Evolutionary conservation across 2,797 vertebrate genomes (phyloP).

Genomic region (Yasuhikotakia modesta): DNA sequence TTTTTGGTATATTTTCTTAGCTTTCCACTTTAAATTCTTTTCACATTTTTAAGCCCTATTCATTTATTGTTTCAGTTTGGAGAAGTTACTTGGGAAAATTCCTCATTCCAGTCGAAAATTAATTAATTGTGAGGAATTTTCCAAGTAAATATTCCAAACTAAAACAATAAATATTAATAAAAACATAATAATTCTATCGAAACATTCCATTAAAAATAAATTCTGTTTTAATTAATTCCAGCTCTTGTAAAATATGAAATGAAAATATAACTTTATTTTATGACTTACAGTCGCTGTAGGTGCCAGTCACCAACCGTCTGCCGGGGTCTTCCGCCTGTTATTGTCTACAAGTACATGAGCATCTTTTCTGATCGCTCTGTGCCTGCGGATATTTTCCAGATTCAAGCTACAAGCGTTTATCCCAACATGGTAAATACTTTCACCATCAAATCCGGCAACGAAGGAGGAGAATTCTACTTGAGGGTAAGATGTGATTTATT

Average conservation of each 20-base stretch:
- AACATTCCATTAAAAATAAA: too few species aligned
- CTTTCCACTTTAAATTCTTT: not conserved
- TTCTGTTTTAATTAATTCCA: too few species aligned
- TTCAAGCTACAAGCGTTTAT: slow-evolving; percentile 92
- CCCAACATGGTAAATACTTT: slow-evolving; percentile 93
- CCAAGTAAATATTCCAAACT: too few species aligned
- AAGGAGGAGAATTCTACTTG: slow-evolving; percentile 87
- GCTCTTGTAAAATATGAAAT: not conserved
- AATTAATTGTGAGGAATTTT: too few species aligned
- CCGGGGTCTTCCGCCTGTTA: slow-evolving; percentile 80
- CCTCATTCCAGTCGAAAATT: too few species aligned
- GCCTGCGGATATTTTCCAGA: slow-evolving; percentile 94
- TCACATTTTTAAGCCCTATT: not conserved
- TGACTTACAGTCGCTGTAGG: slow-evolving; percentile 85
- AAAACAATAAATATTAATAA: too few species aligned
- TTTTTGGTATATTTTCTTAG: not conserved
- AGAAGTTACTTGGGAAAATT: not conserved
- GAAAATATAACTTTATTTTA: not conserved
- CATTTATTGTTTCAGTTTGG: not conserved
- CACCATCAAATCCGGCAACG: slow-evolving; percentile 94
- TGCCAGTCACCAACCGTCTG: slow-evolving; percentile 83
- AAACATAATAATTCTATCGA: too few species aligned
- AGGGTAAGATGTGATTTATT: slow-evolving; percentile 65
- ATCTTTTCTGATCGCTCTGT: slow-evolving; percentile 86
- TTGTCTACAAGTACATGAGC: slow-evolving; percentile 97